phyloP scores from a whole-genome alignment of 2,113 vertebrate species.

The Herpetotheres cachinnans region DNA sequence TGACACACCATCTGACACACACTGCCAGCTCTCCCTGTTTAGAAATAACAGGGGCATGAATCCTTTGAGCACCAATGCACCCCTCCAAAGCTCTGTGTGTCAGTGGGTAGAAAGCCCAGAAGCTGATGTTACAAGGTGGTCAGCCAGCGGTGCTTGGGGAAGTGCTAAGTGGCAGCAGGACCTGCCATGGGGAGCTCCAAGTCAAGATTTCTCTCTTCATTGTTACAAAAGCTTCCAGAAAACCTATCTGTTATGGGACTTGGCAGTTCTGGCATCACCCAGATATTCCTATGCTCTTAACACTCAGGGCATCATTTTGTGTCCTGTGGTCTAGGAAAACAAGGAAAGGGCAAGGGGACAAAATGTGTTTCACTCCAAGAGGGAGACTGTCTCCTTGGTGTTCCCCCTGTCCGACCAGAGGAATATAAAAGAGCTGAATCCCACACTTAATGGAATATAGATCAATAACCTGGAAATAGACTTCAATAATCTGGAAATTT shows the following conservation, averaged over 20 bases:
- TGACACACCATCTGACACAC: not conserved
- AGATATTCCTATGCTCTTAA: not conserved
- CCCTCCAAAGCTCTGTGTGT: not conserved
- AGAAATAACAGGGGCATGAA: not conserved
- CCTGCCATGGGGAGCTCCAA: not conserved
- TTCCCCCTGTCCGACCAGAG: not conserved
- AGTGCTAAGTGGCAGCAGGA: not conserved
- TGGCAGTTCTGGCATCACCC: not conserved
- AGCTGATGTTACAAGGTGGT: not conserved
- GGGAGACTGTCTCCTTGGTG: not conserved
- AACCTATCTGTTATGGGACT: not conserved
- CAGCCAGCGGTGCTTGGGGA: not conserved
- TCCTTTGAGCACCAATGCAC: not conserved
- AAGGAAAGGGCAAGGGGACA: not conserved
- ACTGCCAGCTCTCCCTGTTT: not conserved
- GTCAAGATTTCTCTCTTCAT: not conserved
- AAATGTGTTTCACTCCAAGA: not conserved
- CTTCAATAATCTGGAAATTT: not conserved
- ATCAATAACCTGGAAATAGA: not conserved
- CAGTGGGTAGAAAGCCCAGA: not conserved
- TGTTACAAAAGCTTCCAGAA: not conserved
- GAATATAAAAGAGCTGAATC: not conserved
- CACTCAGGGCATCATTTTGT: not conserved
- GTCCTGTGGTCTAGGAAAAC: not conserved
- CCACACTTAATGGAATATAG: not conserved